phyloP scores from a whole-genome alignment of 2,113 vertebrate species.

The Channa maculata region DNA sequence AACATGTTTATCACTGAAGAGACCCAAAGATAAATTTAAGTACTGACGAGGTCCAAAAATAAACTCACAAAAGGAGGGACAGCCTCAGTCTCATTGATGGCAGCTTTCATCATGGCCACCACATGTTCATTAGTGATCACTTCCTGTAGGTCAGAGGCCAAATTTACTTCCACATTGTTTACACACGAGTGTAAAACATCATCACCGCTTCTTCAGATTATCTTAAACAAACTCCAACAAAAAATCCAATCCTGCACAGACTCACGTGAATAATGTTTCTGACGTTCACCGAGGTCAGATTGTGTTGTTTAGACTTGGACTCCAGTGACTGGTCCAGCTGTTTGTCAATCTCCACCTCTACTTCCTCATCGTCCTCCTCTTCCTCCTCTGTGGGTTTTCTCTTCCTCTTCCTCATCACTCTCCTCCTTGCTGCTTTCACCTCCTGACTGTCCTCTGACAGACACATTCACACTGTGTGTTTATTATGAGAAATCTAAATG shows the following conservation, averaged over 20 bases:
- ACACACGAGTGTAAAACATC: background rate
- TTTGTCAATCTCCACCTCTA: slow-evolving; percentile 87
- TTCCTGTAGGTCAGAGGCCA: slow-evolving; percentile 83
- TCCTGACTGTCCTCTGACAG: slow-evolving; percentile 77
- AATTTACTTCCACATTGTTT: too few species aligned
- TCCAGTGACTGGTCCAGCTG: slow-evolving; percentile 91
- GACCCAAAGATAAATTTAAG: background rate
- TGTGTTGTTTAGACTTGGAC: slow-evolving; percentile 94
- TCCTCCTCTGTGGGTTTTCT: slow-evolving; percentile 47
- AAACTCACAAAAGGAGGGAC: slow-evolving; percentile 93
- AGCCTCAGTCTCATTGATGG: slow-evolving; percentile 93
- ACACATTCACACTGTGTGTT: background rate
- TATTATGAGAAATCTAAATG: too few species aligned
- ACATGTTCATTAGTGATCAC: slow-evolving; percentile 98
- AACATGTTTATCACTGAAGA: background rate
- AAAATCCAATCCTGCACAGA: background rate
- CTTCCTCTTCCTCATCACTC: slow-evolving; percentile 42
- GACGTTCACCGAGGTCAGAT: slow-evolving; percentile 94
- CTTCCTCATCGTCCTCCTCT: slow-evolving; percentile 53
- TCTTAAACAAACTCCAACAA: background rate
- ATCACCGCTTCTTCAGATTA: background rate
- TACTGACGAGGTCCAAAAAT: background rate
- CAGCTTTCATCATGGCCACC: slow-evolving; percentile 99
- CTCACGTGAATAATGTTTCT: slow-evolving; percentile 95
- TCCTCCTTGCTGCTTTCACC: slow-evolving; percentile 73